Base-by-base conservation (phyloP, 2,797 vertebrate species). In the Leucoraja ocellata region DNA sequence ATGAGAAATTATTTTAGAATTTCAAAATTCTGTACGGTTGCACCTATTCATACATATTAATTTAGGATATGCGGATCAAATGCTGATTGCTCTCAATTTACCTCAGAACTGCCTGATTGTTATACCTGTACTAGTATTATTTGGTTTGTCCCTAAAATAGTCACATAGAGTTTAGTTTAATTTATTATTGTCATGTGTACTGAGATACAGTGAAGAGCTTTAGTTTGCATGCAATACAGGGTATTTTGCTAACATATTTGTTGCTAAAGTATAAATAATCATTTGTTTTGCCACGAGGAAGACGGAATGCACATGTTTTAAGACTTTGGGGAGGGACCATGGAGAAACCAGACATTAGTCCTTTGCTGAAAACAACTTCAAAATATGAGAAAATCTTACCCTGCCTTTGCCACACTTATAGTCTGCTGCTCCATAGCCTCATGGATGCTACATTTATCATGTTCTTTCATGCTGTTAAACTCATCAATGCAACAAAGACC, bases 391-490 rank as follows among this genome's bases (percentile, higher is more conserved):
- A 93, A 84, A 46, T 54, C 97, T 94, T 96, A 99, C 98, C 98
- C 98, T 83, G 99, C 99, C 95, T 99, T 99, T 93, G 98, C 98
- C 93, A 99, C 98, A 86, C 98, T 99, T 91, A 99, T 99, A 81
- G 98, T 98, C 95, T 99, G 99, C 39, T 99, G 98, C 95, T 99
- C 99, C 99, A 99, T 99, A 80, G 98, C 98, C 94, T 99, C 98
- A 0, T 99, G 98, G 94, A 99, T 99, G 95, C 98, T 99, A 95
- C 98, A 98, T 94, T 98, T 97, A 94, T 99, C 98, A 5, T 98
- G 98, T 81, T 99, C 98, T 94, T 99, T 99, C 95, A 99, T 99
- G 94, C 98, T 99, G 93, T 97, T 99, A 95, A 99, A 99, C 94
- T 99, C 98, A 0, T 99, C 99, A 8, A 99, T 99, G 95, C 99